phyloP scores from a whole-genome alignment of 2,113 vertebrate genomes.

The Sporophila hypoxantha region DNA sequence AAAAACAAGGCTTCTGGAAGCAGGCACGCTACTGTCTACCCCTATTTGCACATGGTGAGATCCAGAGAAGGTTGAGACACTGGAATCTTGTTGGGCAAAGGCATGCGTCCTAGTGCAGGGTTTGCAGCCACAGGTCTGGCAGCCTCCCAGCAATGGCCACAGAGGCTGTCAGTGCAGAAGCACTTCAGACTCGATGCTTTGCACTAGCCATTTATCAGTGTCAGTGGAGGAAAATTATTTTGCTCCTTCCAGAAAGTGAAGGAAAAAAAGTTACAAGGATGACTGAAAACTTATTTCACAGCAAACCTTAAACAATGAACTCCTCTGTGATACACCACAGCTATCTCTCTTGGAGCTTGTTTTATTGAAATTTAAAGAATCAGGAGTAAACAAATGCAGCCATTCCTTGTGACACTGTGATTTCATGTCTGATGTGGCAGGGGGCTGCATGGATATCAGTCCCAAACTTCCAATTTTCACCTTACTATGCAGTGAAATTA shows the following conservation, averaged over 20 bases:
- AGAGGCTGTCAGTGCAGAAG: neutral
- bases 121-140: neutral
- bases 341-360: neutral
- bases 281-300: neutral
- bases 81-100: fast-evolving
- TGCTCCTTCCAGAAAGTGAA: neutral
- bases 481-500: conserved; percentile 2
- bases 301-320: neutral
- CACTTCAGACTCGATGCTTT: neutral
- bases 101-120: fast-evolving
- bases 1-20: neutral
- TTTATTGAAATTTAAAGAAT: neutral
- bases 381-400: neutral
- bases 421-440: neutral
- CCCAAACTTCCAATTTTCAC: conserved; percentile 3
- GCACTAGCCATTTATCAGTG: neutral
- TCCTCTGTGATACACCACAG: neutral
- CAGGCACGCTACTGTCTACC: fast-evolving
- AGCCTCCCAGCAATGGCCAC: neutral
- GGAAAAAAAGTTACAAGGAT: neutral
- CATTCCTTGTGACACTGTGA: neutral
- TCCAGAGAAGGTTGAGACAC: neutral
- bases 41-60: fast-evolving
- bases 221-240: neutral
- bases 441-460: neutral